Base-by-base conservation (phyloP, 1,140 invertebrate species). In the Helicoverpa zea region DNA sequence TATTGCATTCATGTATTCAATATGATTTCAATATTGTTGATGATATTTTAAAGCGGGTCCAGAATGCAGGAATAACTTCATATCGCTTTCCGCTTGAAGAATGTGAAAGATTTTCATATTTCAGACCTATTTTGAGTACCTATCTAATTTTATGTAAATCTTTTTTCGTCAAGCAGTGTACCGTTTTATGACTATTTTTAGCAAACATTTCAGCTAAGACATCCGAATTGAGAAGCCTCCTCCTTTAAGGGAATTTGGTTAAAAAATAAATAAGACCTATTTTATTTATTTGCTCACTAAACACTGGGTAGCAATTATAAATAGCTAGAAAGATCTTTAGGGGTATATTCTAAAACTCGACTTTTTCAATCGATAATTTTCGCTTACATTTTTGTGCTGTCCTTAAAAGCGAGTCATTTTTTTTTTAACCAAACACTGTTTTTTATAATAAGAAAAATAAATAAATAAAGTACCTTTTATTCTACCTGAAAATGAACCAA, bases 1-100 rank as follows among this genome's bases (percentile, higher is more conserved):
- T 73, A 58, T 73, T 58, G 68, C 68, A 58, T 73, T 73, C 70
- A 73, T 73, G n/a, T 58, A 73, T 73, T 73, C 70, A 73, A 54
- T 72, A 54, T 10, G 12, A 73, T 73, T 70, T 73, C 70, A 73
- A 73, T 73, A 73, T 73, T 58, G 70, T 73, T 73, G 70, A 73
- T 73, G 70, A 58, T 58, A 73, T 73, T 73, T 73, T 73, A 73
- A 73, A 73, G 2, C 51, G 52, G 30, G 30, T 56, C 58, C 2
- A 18, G 43, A 66, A 66, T 49, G 63, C 63, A 49, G n/a, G 63
- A 35, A 66, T 66, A 66, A 66, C 63, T 59, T 59, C 13, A 70
- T 52, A 12, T 5, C 16, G 66, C 11, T 70, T 70, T 70, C 66
- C 49, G 18, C 23, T 52, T 51, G 66, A 30, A 54, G 14, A 23